These are phyloP conservation scores for Aphaenogaster rudis DNA, from an alignment of 1,140 invertebrate genomes.

Conservation along the genomic window DNA sequence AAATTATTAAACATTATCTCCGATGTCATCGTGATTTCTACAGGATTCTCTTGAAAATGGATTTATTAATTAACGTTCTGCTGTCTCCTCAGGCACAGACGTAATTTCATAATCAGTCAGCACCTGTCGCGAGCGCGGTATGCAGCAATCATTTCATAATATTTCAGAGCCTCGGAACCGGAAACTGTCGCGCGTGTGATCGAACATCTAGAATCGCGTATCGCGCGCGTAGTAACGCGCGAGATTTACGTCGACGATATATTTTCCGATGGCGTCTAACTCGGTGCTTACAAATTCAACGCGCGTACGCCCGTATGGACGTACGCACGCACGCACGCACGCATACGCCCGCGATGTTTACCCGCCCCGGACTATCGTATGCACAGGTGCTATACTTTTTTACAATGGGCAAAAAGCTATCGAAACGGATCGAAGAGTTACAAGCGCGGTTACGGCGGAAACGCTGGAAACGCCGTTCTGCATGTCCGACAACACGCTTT, in stretches of 20 bases:
- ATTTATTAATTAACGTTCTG: background rate
- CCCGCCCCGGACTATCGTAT: conserved; percentile 14
- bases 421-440: conserved; percentile 53
- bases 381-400: conserved; percentile 47
- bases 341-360: conserved; percentile 33
- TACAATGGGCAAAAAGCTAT: conserved; percentile 53
- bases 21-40: background rate
- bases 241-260: conserved; percentile 58
- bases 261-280: conserved; percentile 58
- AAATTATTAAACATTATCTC: background rate
- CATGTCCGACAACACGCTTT: conserved; percentile 43
- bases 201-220: conserved; percentile 56
- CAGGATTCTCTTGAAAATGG: background rate
- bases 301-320: background rate
- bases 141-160: conserved; percentile 30
- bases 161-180: conserved; percentile 23
- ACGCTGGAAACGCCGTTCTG: conserved; percentile 20
- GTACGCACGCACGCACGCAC: conserved; percentile 19
- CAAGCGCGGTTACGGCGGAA: conserved; percentile 30
- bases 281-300: conserved; percentile 50
- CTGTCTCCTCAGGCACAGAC: background rate
- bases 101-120: conserved; percentile 18
- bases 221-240: conserved; percentile 40
- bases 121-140: background rate
- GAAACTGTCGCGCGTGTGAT: conserved; percentile 49